Evolutionary conservation across 1,140 invertebrate genomes (phyloP).

Genomic region (Ptiloglossa arizonensis): DNA sequence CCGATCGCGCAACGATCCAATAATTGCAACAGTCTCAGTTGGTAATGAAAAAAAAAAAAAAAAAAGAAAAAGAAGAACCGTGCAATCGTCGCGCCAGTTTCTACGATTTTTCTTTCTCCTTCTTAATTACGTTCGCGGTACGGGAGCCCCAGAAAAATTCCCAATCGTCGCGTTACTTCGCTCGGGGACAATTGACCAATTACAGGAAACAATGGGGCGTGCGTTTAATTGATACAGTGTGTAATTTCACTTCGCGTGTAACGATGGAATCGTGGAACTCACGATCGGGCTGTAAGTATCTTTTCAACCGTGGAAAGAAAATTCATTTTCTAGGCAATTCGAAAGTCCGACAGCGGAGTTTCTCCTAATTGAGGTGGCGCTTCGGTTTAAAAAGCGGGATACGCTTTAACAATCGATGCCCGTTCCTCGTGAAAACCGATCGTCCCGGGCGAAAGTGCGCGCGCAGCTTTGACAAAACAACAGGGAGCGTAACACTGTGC

Average conservation of each 20-base stretch:
- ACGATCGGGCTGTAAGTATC: not conserved
- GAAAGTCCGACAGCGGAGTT: slow-evolving; percentile 29
- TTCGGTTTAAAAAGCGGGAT: slow-evolving; percentile 13
- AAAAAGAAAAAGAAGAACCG: no score
- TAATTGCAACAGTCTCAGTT: not conserved
- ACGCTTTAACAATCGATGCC: slow-evolving; percentile 18
- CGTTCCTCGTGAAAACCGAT: not conserved
- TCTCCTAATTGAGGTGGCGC: slow-evolving; percentile 31
- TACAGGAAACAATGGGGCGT: not conserved
- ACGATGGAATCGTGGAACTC: not conserved
- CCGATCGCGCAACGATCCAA: not conserved
- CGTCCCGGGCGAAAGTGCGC: not conserved
- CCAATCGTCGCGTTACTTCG: not conserved
- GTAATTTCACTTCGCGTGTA: slow-evolving; percentile 20
- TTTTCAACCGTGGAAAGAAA: slow-evolving; percentile 39
- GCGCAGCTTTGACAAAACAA: not conserved
- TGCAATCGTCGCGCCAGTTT: not conserved
- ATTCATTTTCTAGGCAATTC: slow-evolving; percentile 48
- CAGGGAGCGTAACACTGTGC: no score
- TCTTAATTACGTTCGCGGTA: not conserved
- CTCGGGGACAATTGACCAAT: slow-evolving; percentile 14
- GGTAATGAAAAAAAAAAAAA: not conserved
- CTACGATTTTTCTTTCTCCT: not conserved
- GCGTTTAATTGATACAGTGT: slow-evolving; percentile 31
- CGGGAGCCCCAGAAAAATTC: not conserved